A percentile compares a stretch with the other conserved stretches of the same genome.
These are phyloP conservation scores for Volucella inanis DNA, from an alignment of 2,888 invertebrate species.

Conservation along the genomic window DNA sequence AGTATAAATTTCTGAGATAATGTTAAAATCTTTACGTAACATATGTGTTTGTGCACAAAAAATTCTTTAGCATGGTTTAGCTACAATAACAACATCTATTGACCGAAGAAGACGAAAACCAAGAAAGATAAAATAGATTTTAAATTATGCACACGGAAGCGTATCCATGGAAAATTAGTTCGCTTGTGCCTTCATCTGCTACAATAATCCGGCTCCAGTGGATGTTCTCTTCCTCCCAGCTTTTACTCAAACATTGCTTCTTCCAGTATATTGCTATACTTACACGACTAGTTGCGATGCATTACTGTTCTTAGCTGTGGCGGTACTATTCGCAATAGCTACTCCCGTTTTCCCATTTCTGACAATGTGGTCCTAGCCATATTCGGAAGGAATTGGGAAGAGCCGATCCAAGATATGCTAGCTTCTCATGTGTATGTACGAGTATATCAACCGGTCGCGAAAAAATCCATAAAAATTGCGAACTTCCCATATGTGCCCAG, in stretches of 20 bases:
- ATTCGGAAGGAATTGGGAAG: slow-evolving; percentile 73
- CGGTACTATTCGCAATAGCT: slow-evolving; percentile 65
- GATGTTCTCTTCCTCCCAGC: slow-evolving; percentile 13
- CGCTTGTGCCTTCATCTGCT: slow-evolving; percentile 70
- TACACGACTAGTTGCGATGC: slow-evolving; percentile 62
- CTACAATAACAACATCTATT: slow-evolving; percentile 15
- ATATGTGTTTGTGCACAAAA: slow-evolving; percentile 11
- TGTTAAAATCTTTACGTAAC: slow-evolving; percentile 50
- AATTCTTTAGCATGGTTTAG: slow-evolving; percentile 53
- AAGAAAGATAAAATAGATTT: slow-evolving; percentile 75
- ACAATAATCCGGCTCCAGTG: slow-evolving; percentile 57
- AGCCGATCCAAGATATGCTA: slow-evolving; percentile 52
- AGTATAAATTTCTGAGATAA: slow-evolving; percentile 66
- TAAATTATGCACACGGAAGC: slow-evolving; percentile 75
- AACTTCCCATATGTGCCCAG: slow-evolving; percentile 74
- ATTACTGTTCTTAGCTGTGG: slow-evolving; percentile 14
- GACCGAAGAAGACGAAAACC: slow-evolving; percentile 67
- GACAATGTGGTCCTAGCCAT: slow-evolving; percentile 68
- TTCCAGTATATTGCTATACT: slow-evolving; percentile 47
- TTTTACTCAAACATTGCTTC: slow-evolving; percentile 40
- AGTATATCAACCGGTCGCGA: slow-evolving; percentile 64
- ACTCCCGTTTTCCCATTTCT: slow-evolving; percentile 74
- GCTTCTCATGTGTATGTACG: slow-evolving; percentile 12
- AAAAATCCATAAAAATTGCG: slow-evolving; percentile 70
- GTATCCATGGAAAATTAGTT: slow-evolving; percentile 74